phyloP scores from a whole-genome alignment of 1,140 invertebrate species.

The Halictus rubicundus region DNA sequence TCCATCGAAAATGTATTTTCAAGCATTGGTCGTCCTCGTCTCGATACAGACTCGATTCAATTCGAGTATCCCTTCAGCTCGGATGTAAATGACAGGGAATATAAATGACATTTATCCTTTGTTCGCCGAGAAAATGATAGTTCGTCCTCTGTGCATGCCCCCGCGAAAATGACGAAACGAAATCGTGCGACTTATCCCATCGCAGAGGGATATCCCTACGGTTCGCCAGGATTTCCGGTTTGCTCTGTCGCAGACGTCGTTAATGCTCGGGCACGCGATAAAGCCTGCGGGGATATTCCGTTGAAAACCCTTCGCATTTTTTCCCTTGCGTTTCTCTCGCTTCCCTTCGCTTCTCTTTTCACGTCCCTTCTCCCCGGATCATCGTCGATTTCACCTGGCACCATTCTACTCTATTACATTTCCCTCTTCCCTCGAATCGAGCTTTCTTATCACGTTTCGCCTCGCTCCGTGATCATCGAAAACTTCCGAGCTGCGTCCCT shows the following conservation, averaged over 20 bases:
- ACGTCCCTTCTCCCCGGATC: background rate
- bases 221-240: slow-evolving; percentile 43
- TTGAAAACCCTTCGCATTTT: slow-evolving; percentile 16
- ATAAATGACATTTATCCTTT: slow-evolving; percentile 14
- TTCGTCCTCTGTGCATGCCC: background rate
- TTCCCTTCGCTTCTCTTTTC: too few species aligned
- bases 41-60: background rate
- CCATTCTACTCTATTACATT: slow-evolving; percentile 5
- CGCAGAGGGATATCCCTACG: slow-evolving; percentile 3
- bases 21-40: background rate
- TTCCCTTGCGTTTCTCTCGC: background rate
- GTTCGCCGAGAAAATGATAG: slow-evolving; percentile 15
- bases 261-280: slow-evolving; percentile 44
- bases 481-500: background rate
- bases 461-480: background rate
- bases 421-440: slow-evolving; percentile 9
- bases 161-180: slow-evolving; percentile 26
- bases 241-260: slow-evolving; percentile 39
- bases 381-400: background rate
- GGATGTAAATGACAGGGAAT: background rate
- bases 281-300: slow-evolving; percentile 32
- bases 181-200: slow-evolving; percentile 30
- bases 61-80: background rate
- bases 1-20: too few species aligned
- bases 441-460: slow-evolving; percentile 21